Conservation (phyloP, 2,113 vertebrate species). For the Dipodomys merriami region DNA sequence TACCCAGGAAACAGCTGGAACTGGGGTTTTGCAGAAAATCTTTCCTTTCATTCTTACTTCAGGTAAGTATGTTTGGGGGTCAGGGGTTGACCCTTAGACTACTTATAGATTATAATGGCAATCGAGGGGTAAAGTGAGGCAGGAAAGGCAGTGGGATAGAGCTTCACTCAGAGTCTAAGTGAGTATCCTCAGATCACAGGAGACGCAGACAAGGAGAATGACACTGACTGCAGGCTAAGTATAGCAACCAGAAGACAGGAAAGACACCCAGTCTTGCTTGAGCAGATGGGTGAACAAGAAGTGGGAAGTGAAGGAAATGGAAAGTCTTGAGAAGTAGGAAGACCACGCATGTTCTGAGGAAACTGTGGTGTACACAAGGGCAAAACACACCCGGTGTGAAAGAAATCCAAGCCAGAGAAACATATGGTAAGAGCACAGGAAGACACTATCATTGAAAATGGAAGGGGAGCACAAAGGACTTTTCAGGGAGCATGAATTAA, state of each 20-base stretch:
- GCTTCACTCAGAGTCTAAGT: not conserved
- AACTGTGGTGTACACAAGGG: conserved; percentile 61
- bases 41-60: not conserved
- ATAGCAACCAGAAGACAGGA: conserved; percentile 60
- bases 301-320: conserved; percentile 63
- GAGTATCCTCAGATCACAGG: conserved; percentile 3
- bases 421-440: conserved; percentile 40
- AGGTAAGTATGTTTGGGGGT: not conserved
- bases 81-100: not conserved
- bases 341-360: conserved; percentile 55
- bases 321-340: conserved; percentile 54
- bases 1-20: not conserved
- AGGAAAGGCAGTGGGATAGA: not conserved
- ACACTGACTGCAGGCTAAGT: not conserved
- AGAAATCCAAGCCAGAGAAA: conserved; percentile 19
- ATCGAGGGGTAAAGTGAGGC: rapidly evolving
- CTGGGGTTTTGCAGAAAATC: not conserved
- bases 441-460: not conserved
- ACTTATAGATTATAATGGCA: too few relatives aligned
- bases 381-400: conserved; percentile 48
- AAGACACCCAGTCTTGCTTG: conserved; percentile 1
- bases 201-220: conserved; percentile 20
- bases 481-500: not conserved
- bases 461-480: not conserved
- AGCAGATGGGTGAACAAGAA: conserved; percentile 73